Evolutionary conservation across 2,888 invertebrate species (phyloP).

Genomic region (Tolmerus cingulatus): DNA sequence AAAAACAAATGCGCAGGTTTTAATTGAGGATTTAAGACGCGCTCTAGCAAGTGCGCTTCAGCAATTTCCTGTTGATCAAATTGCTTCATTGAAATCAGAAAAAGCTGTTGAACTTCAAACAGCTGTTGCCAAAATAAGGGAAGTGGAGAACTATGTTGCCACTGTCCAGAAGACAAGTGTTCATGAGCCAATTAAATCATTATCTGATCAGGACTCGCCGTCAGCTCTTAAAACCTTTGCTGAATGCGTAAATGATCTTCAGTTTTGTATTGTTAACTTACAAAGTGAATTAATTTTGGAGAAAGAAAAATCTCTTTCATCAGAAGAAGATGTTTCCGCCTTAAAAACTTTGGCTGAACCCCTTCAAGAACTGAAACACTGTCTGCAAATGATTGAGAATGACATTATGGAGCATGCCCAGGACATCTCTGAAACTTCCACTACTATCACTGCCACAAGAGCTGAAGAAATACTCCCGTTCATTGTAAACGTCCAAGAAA

Average conservation of each 20-base stretch:
- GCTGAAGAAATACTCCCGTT: conserved; percentile 53
- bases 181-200: conserved; percentile 56
- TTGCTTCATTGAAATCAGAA: conserved; percentile 51
- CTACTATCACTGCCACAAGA: conserved; percentile 48
- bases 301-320: conserved; percentile 51
- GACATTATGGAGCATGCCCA: conserved; percentile 53
- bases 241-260: conserved; percentile 56
- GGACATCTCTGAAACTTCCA: conserved; percentile 45
- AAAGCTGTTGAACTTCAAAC: conserved; percentile 53
- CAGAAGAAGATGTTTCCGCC: conserved; percentile 52
- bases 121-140: conserved; percentile 60
- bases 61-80: conserved; percentile 54
- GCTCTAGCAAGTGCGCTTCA: conserved; percentile 56
- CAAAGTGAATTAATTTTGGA: conserved; percentile 53
- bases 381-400: conserved; percentile 53
- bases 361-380: conserved; percentile 56
- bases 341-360: conserved; percentile 55
- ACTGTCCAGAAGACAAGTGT: conserved; percentile 58
- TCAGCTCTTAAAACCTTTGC: conserved; percentile 57
- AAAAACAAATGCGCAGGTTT: conserved; percentile 49
- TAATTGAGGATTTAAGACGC: conserved; percentile 56
- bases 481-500: conserved; percentile 53
- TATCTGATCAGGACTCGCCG: background rate
- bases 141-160: conserved; percentile 61
- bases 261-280: conserved; percentile 57